Evolutionary conservation across 2,888 invertebrate species (phyloP).

Genomic region (Biston betularia): DNA sequence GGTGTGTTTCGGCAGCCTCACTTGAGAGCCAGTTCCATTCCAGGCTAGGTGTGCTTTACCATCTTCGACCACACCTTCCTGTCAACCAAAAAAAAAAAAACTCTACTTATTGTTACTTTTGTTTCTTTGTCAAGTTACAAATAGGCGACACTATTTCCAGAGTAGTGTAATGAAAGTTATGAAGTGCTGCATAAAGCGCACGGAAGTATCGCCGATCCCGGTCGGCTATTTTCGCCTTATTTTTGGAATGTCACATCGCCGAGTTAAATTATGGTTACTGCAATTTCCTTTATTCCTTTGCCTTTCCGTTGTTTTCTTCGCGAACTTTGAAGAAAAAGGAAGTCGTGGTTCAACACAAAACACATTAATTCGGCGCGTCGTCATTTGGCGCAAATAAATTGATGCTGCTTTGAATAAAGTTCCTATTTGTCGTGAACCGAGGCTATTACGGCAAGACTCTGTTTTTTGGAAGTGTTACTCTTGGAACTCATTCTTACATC

Average conservation of each 20-base stretch:
- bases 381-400: conserved; percentile 71
- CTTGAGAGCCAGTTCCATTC: too few relatives aligned
- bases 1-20: too few relatives aligned
- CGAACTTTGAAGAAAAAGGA: conserved; percentile 40
- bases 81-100: too few relatives aligned
- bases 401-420: conserved; percentile 74
- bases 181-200: conserved; percentile 4
- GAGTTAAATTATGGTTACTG: conserved; percentile 26
- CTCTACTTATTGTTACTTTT: too few relatives aligned
- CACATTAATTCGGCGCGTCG: conserved; percentile 59
- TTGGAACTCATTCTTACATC: conserved; percentile 38
- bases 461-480: conserved; percentile 47
- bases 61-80: too few relatives aligned
- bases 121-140: too few relatives aligned
- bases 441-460: conserved; percentile 59
- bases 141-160: too few relatives aligned
- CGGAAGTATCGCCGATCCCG: neutral
- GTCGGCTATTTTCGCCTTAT: conserved; percentile 18
- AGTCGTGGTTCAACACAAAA: conserved; percentile 50
- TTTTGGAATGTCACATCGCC: conserved; percentile 16
- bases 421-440: conserved; percentile 68
- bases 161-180: conserved; percentile 1
- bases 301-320: conserved; percentile 27
- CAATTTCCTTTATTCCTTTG: conserved; percentile 44
- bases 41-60: too few relatives aligned